phyloP scores from a whole-genome alignment of 2,797 vertebrate species.

The Lophotriccus pileatus region DNA sequence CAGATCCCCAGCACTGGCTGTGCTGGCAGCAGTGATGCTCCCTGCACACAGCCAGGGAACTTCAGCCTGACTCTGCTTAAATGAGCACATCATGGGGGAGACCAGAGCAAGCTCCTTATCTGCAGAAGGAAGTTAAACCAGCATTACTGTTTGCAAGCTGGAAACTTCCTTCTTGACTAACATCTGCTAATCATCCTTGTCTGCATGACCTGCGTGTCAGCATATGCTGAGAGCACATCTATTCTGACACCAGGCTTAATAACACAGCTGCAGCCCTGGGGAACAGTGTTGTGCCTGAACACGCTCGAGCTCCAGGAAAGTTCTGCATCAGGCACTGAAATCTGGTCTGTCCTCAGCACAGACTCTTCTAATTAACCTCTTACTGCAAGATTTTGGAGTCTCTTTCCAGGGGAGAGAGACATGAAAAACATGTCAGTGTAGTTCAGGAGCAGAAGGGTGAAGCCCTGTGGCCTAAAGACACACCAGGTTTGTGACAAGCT shows the following conservation, averaged over 20 bases:
- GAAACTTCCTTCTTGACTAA: constrained; percentile 3
- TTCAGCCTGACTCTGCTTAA: neutral
- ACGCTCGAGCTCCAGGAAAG: neutral
- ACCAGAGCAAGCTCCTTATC: neutral
- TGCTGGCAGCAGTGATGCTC: neutral
- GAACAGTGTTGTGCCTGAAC: neutral
- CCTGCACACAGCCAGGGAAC: neutral
- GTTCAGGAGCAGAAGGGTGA: neutral
- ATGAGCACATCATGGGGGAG: neutral
- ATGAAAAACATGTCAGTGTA: neutral
- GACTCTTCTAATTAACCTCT: constrained; percentile 2
- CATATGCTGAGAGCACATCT: neutral
- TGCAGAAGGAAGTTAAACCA: neutral
- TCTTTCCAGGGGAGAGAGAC: neutral
- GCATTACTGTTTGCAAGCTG: neutral
- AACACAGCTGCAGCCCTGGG: neutral
- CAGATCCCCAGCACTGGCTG: neutral
- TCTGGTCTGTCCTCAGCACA: neutral
- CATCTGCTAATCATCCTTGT: neutral
- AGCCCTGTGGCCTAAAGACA: neutral
- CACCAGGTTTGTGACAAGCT: neutral
- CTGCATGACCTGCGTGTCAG: neutral
- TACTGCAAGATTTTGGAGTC: neutral
- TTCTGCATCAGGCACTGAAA: neutral
- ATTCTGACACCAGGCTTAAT: neutral